Evolutionary conservation across 2,888 invertebrate genomes (phyloP), one percentile per base, ranked within the genome.

Genomic region (Phortica magna): DNA sequence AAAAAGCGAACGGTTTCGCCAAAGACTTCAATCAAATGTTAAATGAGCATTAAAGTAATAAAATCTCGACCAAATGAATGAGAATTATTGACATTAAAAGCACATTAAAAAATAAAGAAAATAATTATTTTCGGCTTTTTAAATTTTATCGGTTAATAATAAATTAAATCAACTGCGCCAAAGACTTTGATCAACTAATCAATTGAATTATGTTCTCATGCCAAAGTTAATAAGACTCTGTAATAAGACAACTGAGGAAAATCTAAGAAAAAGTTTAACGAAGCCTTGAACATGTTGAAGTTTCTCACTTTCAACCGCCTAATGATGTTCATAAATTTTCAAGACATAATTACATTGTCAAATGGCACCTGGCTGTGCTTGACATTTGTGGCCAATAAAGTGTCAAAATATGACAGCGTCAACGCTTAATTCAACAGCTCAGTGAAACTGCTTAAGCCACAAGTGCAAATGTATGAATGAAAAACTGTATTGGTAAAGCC

Each of bases 321-420:
- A 19, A 68, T 43, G 17, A 10, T 19, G n/a, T 68, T 68, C n/a
- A 68, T 12, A 43, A 68, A 43, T 19, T 68, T 17, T 10, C 43
- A 10, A 61, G 7, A 43, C 22, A 43, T 19, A 17, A 68, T 43
- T 41, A 68, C 9, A 17, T 0, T 42, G 68, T 68, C 68, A 43
- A 17, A 12, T 64, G 64, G 22, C 64, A 12, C 22, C 22, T 7
- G 1, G 64, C 14, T 68, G 59, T 22, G 22, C 17, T n/a, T 22
- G 61, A 61, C 4, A 61, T 9, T 61, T 22, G 61, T 61, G 12
- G 19, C 9, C 22, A 61, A 61, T 22, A 61, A 61, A 61, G 17
- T 22, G 17, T 22, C 19, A 61, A 61, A 17, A 61, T 22, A 17
- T 61, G 7, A 48, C 48, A 48, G 14, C 14, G 48, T 48, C 14